These are phyloP conservation scores for Carassius carassius DNA, from an alignment of 2,113 vertebrate species.

Conservation along the genomic window DNA sequence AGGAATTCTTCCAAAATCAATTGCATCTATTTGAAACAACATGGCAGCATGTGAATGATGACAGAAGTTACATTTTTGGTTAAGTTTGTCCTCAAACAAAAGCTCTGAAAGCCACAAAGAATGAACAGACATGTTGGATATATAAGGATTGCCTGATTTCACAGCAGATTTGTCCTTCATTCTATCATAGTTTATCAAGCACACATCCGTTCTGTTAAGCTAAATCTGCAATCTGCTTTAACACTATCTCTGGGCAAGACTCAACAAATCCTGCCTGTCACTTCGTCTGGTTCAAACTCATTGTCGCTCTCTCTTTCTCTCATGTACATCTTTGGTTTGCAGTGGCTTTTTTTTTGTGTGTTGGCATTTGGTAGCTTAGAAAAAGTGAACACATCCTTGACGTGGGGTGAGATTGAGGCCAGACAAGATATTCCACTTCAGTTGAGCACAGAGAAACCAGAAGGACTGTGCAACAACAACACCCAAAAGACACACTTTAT, in stretches of 20 bases:
- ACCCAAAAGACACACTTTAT: neutral
- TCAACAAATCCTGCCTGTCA: conserved; percentile 28
- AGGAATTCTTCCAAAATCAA: neutral
- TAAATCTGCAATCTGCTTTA: conserved; percentile 22
- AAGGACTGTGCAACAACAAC: neutral
- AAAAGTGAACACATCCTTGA: conserved; percentile 39
- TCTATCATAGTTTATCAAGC: neutral
- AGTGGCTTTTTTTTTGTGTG: conserved; percentile 18
- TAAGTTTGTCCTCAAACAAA: neutral
- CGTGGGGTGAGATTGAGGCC: conserved; percentile 9
- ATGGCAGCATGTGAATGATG: neutral
- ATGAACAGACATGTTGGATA: neutral
- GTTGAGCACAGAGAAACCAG: neutral
- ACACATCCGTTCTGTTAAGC: conserved; percentile 47
- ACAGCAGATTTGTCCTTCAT: neutral
- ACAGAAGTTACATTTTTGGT: neutral
- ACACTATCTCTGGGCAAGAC: neutral
- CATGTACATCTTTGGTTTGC: conserved; percentile 21
- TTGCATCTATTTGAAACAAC: neutral
- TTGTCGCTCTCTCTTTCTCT: neutral
- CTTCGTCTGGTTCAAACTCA: neutral
- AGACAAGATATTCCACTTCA: conserved; percentile 48
- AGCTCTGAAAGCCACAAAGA: neutral
- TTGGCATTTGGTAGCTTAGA: conserved; percentile 49
- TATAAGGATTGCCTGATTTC: neutral